A percentile compares a stretch with the other conserved stretches of the same genome.
These are phyloP conservation scores for Ennomos fuscantarius DNA, from an alignment of 2,888 invertebrate species.

Conservation along the genomic window DNA sequence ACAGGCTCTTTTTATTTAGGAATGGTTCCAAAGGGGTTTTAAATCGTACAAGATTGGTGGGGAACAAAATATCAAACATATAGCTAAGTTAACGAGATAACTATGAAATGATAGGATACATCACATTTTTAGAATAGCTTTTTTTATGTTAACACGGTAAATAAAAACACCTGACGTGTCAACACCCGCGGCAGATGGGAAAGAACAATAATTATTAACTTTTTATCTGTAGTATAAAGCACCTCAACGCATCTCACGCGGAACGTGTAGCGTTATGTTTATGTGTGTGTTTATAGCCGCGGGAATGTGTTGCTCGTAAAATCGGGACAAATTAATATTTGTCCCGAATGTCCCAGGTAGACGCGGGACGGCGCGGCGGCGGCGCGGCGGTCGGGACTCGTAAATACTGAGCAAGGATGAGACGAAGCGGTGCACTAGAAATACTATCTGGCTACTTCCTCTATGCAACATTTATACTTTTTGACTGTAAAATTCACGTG, in stretches of 20 bases:
- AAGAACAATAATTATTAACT: slow-evolving; percentile 28
- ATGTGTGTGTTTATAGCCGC: slow-evolving; percentile 21
- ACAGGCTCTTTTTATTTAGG: slow-evolving; percentile 1
- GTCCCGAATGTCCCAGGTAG: slow-evolving; percentile 20
- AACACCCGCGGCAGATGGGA: slow-evolving; percentile 12
- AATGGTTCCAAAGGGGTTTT: background rate
- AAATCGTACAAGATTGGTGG: too few species aligned
- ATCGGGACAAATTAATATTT: slow-evolving; percentile 41
- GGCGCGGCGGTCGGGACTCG: slow-evolving; percentile 12
- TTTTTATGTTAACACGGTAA: background rate
- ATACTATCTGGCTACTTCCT: too few species aligned
- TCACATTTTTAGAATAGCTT: too few species aligned
- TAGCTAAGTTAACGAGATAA: background rate
- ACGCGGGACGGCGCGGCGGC: slow-evolving; percentile 5
- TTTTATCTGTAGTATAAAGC: slow-evolving; percentile 35
- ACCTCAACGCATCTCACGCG: slow-evolving; percentile 24
- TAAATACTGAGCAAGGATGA: slow-evolving; percentile 11
- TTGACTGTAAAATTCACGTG: too few species aligned
- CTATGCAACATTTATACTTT: too few species aligned
- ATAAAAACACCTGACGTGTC: slow-evolving; percentile 5
- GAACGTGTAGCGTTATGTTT: slow-evolving; percentile 13
- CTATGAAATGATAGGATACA: background rate
- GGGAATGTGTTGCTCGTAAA: slow-evolving; percentile 32
- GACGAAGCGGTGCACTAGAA: too few species aligned
- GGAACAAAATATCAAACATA: too few species aligned